Percentiles rank a stretch among this genome's conserved stretches.
phyloP scores from a whole-genome alignment of 1,140 invertebrate genomes.

The Ridgeia piscesae region DNA sequence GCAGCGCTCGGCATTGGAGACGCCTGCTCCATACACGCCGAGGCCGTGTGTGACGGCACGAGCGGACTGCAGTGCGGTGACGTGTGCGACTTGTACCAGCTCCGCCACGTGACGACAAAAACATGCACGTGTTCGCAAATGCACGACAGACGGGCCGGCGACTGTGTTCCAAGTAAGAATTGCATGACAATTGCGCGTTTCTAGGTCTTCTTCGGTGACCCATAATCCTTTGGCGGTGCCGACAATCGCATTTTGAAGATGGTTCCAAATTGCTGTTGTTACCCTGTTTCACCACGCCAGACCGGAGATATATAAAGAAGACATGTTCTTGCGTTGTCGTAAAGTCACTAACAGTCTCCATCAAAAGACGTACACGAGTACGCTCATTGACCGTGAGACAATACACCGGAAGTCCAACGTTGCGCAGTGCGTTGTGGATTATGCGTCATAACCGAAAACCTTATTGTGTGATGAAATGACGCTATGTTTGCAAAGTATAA shows the following conservation, averaged over 20 bases:
- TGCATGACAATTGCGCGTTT: background rate
- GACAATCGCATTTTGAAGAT: background rate
- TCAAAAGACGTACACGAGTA: background rate
- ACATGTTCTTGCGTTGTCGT: background rate
- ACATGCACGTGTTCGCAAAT: slow-evolving; percentile 15
- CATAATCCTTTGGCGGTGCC: background rate
- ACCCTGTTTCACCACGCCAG: background rate
- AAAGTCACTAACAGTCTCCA: background rate
- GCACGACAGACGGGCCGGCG: background rate
- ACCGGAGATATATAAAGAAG: background rate
- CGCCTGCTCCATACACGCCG: background rate
- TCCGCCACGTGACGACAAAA: background rate
- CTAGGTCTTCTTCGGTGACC: background rate
- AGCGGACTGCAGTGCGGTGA: slow-evolving; percentile 11
- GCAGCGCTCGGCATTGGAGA: background rate
- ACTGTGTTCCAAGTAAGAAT: slow-evolving; percentile 1
- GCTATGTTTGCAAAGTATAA: too few species aligned
- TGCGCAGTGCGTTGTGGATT: background rate
- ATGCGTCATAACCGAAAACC: background rate
- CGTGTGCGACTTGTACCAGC: background rate
- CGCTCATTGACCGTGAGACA: background rate
- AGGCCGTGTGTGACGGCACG: background rate
- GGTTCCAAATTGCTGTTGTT: background rate
- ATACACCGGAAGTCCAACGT: background rate
- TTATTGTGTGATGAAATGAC: too few species aligned